A percentile compares a stretch with the other conserved stretches of the same genome.
phyloP scores from a whole-genome alignment of 2,113 vertebrate species.

The Nothocercus julius region DNA sequence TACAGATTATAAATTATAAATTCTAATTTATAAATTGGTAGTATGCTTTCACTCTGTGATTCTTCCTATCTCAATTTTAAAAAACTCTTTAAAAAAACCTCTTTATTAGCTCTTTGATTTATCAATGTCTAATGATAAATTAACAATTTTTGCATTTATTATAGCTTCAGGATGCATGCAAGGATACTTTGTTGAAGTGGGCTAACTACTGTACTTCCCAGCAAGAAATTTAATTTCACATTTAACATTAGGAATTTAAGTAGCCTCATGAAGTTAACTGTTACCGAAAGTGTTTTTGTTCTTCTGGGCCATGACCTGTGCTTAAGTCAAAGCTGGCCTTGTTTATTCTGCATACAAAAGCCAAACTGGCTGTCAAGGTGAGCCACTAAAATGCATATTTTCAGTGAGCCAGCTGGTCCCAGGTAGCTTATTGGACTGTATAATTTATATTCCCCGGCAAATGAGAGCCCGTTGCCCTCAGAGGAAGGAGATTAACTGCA shows the following conservation, averaged over 20 bases:
- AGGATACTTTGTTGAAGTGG: not conserved
- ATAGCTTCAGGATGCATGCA: not conserved
- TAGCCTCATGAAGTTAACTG: not conserved
- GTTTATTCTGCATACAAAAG: not conserved
- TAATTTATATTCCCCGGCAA: accelerated
- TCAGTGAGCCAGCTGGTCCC: not conserved
- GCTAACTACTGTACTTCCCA: not conserved
- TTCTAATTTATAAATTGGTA: not conserved
- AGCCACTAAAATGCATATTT: not conserved
- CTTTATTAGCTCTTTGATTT: not conserved
- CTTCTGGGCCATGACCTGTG: not conserved
- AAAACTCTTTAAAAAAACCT: not conserved
- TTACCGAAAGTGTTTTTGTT: not conserved
- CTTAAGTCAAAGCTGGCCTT: not conserved
- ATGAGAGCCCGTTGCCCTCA: not conserved
- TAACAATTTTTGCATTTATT: accelerated
- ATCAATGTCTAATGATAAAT: not conserved
- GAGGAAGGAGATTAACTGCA: not conserved
- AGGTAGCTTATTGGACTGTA: not conserved
- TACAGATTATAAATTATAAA: no score
- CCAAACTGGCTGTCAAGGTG: not conserved
- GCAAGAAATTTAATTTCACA: not conserved
- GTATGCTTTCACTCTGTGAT: not conserved
- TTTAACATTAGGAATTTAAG: not conserved
- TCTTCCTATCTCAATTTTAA: not conserved